Evolutionary conservation across 2,797 vertebrate species (phyloP), one percentile per base, ranked within the genome.

Genomic region (Pseudopleuronectes americanus): DNA sequence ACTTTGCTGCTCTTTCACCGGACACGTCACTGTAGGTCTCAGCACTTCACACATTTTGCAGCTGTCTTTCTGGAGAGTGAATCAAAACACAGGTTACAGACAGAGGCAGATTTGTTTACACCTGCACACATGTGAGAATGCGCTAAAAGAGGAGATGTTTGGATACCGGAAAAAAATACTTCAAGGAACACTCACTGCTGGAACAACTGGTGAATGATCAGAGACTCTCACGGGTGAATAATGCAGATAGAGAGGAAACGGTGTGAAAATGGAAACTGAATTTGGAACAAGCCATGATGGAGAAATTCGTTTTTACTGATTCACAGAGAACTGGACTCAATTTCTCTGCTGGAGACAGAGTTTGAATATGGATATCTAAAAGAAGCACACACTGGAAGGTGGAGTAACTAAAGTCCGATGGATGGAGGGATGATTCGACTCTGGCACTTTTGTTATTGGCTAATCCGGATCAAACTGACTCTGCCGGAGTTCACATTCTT

Each of bases 231-330:
- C 4, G 16, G 49, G 21, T 60, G 36, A 56, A 57, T 16, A 28
- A n/a, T n/a, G 45, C n/a, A 48, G 7, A n/a, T 4, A 21, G 47
- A n/a, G 1, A 48, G 19, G 47, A 48, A 57, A 49, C 19, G 26
- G 13, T 61, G 38, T 23, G 69, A 52, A 65, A n/a, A 61, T 57
- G 43, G 65, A 73, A 74, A 54, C 43, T 64, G 33, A 58, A 41
- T 70, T 66, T 51, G 60, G 47, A 26, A 23, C 17, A 70, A 79
- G 73, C 66, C 71, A 70, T 70, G 57, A 41, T 22, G 28, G 62
- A 52, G 52, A 75, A 64, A 67, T 10, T 0, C 23, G 31, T 76
- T 74, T 47, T 75, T 58, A 13, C 1, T 12, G 48, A 36, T 67
- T 16, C 38, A 36, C 12, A 13, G 38, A 54, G 28, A 68, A 8